Conservation (phyloP, 2,113 vertebrate genomes). For the Euleptes europaea region DNA sequence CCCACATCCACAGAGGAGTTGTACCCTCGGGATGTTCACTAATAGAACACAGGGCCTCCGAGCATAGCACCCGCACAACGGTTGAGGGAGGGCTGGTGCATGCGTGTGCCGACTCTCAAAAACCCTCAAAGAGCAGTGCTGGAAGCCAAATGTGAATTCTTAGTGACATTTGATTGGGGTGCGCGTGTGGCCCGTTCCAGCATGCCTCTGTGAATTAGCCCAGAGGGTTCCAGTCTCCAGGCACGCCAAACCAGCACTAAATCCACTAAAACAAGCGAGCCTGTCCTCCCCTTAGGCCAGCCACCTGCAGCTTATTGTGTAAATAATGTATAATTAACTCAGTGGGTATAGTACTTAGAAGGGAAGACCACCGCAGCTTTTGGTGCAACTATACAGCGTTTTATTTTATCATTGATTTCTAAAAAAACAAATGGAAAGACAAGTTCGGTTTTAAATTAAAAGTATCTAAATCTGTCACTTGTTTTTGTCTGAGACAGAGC, state of each 20-base stretch:
- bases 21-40: no score
- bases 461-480: conserved; percentile 13
- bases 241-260: conserved; percentile 52
- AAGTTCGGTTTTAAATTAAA: conserved; percentile 57
- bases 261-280: conserved; percentile 60
- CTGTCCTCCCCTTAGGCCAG: not conserved
- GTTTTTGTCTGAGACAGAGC: not conserved
- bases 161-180: not conserved
- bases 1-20: no score
- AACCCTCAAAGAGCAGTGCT: not conserved
- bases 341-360: not conserved
- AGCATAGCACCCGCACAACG: no score
- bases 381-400: not conserved
- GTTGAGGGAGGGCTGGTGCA: not conserved
- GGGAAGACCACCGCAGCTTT: not conserved
- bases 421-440: conserved; percentile 3
- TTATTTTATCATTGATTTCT: conserved; percentile 11
- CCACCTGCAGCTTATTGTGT: not conserved
- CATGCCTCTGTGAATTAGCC: not conserved
- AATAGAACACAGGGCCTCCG: no score
- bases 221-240: not conserved
- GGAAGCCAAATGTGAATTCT: not conserved
- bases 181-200: no score
- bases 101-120: not conserved
- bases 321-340: conserved; percentile 27